Base-by-base conservation (phyloP, 1,140 invertebrate genomes). In the Ephestia elutella region DNA sequence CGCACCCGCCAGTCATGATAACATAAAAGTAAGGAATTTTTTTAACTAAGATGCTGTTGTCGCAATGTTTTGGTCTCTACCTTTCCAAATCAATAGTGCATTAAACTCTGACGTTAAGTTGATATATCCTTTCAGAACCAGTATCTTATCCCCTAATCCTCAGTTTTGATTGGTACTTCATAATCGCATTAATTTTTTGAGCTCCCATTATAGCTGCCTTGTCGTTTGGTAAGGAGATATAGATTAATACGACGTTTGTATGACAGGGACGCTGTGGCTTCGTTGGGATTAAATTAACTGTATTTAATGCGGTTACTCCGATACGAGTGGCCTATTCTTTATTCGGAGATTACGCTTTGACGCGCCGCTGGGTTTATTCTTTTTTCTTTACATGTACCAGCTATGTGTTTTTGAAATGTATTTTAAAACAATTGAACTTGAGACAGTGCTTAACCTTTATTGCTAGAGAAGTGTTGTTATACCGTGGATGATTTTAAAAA, bases 261-360 rank as follows among this genome's bases (percentile, higher is more conserved):
- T 54, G 79, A 75, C 81, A 75, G 54, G 59, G 65, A 60, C 63
- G 55, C 64, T 68, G 68, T 61, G 56, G 62, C 65, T 70, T 73
- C 70, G 60, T 81, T 62, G 54, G 59, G 65, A 82, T 82, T 79
- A 79, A 79, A 79, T 79, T 76, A 75, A 73, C 73, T 71, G 76
- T 60, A 67, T 56, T 64, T 75, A 72, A 80, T 73, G 59, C 63
- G 60, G 66, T 81, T 81, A 81, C 73, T 73, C 73, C 71, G 78
- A 83, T 81, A 74, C 56, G 35, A 57, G 25, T 28, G 54, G 44
- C 21, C 49, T n/a, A 49, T 49, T 59, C 30, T 56, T 44, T 54
- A 20, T 53, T 15, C 15, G 30, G 25, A 20, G 54, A n/a, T 38
- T 13, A 4, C 38, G n/a, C 38, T 44, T 44, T 15, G 38, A 44